These are phyloP conservation scores for Lithobius niger DNA, from an alignment of 1,140 invertebrate genomes.

Conservation along the genomic window DNA sequence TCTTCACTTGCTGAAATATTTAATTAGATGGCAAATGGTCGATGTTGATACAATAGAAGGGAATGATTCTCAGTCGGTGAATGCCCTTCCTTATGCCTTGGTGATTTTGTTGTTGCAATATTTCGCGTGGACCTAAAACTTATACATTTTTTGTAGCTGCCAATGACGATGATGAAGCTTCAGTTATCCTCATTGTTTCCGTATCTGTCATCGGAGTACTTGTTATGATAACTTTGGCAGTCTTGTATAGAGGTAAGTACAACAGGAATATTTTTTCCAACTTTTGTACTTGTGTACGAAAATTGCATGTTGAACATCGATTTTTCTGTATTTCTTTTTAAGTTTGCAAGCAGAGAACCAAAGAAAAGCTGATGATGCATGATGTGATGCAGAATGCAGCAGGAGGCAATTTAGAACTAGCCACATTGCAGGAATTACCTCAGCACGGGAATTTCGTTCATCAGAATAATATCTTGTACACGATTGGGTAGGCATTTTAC, in stretches of 20 bases:
- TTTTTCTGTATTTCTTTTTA: background rate
- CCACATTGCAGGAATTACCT: conserved; percentile 69
- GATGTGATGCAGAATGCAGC: conserved; percentile 4
- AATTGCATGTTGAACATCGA: background rate
- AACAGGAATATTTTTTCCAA: background rate
- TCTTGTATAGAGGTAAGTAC: conserved; percentile 1
- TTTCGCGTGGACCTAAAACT: background rate
- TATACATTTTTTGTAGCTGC: background rate
- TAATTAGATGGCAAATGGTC: no score
- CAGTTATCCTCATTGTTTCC: background rate
- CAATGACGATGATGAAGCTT: background rate
- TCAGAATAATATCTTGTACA: conserved; percentile 66
- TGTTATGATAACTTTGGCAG: background rate
- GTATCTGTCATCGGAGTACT: background rate
- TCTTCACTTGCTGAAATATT: no score
- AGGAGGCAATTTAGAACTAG: conserved; percentile 67
- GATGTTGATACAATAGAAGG: no score
- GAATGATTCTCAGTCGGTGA: no score
- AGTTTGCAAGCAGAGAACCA: background rate
- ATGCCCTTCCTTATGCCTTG: no score
- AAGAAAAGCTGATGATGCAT: background rate
- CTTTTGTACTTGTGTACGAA: background rate
- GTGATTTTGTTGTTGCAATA: no score
- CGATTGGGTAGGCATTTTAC: conserved; percentile 34
- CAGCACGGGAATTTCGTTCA: conserved; percentile 52